Evolutionary conservation across 2,888 invertebrate genomes (phyloP).

Genomic region (Sarcophaga subvicina): DNA sequence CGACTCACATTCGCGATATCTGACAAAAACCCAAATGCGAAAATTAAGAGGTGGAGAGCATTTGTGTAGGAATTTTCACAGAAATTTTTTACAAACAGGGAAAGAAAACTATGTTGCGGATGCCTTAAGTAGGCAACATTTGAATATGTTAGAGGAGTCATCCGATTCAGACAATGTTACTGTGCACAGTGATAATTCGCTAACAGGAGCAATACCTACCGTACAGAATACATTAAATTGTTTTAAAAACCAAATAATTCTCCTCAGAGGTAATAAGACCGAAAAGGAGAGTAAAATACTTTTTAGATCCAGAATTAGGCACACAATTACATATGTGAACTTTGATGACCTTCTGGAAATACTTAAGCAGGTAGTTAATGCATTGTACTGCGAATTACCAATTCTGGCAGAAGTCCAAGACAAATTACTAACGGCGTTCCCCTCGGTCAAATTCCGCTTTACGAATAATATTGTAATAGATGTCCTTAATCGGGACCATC

Average conservation of each 20-base stretch:
- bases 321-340: background rate
- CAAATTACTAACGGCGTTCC: too few species aligned
- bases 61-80: background rate
- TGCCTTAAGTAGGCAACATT: background rate
- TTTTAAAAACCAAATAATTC: slow-evolving; percentile 22
- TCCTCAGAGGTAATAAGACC: background rate
- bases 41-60: background rate
- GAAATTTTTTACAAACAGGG: too few species aligned
- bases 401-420: too few species aligned
- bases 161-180: slow-evolving; percentile 6
- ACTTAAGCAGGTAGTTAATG: too few species aligned
- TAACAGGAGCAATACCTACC: background rate
- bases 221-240: slow-evolving; percentile 14
- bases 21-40: background rate
- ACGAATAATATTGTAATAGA: too few species aligned
- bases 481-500: too few species aligned
- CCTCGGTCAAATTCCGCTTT: too few species aligned
- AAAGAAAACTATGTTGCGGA: too few species aligned
- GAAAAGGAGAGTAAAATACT: background rate
- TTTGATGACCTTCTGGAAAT: too few species aligned
- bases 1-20: too few species aligned
- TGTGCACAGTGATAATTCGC: background rate
- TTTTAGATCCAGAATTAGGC: background rate
- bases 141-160: slow-evolving; percentile 1
- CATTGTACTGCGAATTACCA: too few species aligned